A percentile compares a stretch with the other conserved stretches of the same genome.
phyloP scores from a whole-genome alignment of 30 jellyfish, hydroid and myxozoan genomes.

The Clytia hemisphaerica region DNA sequence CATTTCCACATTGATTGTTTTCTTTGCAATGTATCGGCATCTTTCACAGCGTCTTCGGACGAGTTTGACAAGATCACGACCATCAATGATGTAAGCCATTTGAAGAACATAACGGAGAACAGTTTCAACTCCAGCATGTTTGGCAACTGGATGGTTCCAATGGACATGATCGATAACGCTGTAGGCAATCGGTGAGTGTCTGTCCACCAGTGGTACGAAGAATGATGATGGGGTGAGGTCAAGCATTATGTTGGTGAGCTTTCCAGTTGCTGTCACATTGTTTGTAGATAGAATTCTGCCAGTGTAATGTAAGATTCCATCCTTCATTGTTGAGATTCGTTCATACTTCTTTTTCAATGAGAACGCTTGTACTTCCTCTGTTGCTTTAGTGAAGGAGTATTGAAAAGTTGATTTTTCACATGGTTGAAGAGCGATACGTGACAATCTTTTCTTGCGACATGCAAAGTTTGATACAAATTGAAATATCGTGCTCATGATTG shows the following conservation, averaged over 20 bases:
- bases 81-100: neutral
- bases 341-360: neutral
- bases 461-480: too few species aligned
- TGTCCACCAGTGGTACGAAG: conserved; percentile 7
- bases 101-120: neutral
- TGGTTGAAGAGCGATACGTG: too few species aligned
- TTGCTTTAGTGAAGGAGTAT: conserved; percentile 1
- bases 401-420: too few species aligned
- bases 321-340: neutral
- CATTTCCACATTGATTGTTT: neutral
- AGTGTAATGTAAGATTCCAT: neutral
- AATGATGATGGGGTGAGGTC: neutral
- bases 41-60: too few species aligned
- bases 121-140: too few species aligned
- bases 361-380: neutral
- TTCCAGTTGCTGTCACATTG: neutral
- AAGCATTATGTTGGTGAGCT: neutral
- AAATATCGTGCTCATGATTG: conserved; percentile 1
- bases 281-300: neutral
- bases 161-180: too few species aligned
- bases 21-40: neutral
- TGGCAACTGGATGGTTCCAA: too few species aligned
- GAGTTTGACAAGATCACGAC: neutral
- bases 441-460: too few species aligned
- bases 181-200: conserved; percentile 2